A percentile compares a stretch with the other conserved stretches of the same genome.
phyloP scores from a whole-genome alignment of 2,888 invertebrate genomes.

The Geophilus truncorum region DNA sequence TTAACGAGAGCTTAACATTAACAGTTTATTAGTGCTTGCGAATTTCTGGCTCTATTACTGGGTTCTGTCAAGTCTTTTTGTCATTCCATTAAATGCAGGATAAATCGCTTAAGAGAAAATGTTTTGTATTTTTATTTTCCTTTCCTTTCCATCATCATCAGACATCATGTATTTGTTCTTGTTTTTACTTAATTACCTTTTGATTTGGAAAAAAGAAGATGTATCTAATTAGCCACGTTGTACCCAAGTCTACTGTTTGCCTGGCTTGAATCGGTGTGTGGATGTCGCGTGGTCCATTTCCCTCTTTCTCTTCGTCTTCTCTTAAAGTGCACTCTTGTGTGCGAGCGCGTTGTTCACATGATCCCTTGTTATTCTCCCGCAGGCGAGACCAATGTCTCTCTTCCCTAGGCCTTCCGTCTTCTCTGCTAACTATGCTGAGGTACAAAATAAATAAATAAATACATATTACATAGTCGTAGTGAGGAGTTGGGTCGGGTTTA shows the following conservation, averaged over 20 bases:
- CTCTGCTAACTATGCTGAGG: constrained; percentile 38
- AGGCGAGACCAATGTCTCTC: constrained; percentile 38
- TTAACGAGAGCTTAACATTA: no score
- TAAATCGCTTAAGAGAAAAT: no score
- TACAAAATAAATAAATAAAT: not conserved
- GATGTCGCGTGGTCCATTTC: constrained; percentile 13
- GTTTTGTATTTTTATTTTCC: no score
- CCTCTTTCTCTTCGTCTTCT: not conserved
- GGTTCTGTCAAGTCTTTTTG: no score
- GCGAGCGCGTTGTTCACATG: not conserved
- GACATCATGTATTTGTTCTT: no score
- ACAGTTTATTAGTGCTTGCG: no score
- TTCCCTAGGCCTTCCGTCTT: constrained; percentile 37
- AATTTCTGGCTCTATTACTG: no score
- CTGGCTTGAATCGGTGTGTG: not conserved
- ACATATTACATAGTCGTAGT: not conserved
- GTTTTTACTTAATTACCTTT: no score
- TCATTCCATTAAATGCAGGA: no score
- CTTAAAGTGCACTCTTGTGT: not conserved
- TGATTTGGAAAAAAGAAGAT: not conserved
- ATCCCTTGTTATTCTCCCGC: constrained; percentile 29
- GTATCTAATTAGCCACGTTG: not conserved
- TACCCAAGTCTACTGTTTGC: not conserved
- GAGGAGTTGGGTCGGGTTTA: not conserved
- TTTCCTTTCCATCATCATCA: no score